phyloP scores from a whole-genome alignment of 2,888 invertebrate species.

The Drosophila aldrichi region DNA sequence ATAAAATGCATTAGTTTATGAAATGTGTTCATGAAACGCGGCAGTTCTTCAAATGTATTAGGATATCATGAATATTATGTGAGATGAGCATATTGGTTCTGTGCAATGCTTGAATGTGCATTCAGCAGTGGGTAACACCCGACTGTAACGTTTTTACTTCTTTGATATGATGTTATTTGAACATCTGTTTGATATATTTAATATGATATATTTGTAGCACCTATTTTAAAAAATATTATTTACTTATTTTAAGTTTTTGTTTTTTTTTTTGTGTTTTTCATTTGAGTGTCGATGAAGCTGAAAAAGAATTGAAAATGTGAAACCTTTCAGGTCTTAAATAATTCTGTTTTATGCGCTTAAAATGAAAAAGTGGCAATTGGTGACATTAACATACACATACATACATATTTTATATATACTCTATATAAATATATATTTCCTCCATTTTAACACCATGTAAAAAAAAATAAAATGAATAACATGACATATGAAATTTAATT shows the following conservation, averaged over 20 bases:
- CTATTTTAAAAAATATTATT: not conserved
- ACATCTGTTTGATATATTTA: not conserved
- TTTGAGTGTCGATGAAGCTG: not conserved
- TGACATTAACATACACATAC: not conserved
- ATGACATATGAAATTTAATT: constrained; percentile 41
- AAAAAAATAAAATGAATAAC: constrained; percentile 13
- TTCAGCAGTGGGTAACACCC: too few relatives aligned
- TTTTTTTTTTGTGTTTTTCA: not conserved
- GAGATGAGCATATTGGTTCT: too few relatives aligned
- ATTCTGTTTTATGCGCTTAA: constrained; percentile 1
- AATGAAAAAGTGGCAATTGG: not conserved
- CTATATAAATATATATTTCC: not conserved
- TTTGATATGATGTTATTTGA: too few relatives aligned
- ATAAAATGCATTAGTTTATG: too few relatives aligned
- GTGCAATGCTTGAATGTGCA: too few relatives aligned
- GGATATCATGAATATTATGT: too few relatives aligned
- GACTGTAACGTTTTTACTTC: too few relatives aligned
- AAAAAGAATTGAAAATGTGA: constrained; percentile 4
- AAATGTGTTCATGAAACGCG: too few relatives aligned
- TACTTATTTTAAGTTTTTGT: too few relatives aligned
- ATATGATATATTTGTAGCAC: not conserved
- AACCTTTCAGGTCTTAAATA: not conserved
- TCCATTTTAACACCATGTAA: not conserved
- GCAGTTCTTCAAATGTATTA: too few relatives aligned
- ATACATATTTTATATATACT: too few relatives aligned